A percentile compares a stretch with the other conserved stretches of the same genome.
phyloP scores from a whole-genome alignment of 2,888 invertebrate genomes.

The Erebia ligea region DNA sequence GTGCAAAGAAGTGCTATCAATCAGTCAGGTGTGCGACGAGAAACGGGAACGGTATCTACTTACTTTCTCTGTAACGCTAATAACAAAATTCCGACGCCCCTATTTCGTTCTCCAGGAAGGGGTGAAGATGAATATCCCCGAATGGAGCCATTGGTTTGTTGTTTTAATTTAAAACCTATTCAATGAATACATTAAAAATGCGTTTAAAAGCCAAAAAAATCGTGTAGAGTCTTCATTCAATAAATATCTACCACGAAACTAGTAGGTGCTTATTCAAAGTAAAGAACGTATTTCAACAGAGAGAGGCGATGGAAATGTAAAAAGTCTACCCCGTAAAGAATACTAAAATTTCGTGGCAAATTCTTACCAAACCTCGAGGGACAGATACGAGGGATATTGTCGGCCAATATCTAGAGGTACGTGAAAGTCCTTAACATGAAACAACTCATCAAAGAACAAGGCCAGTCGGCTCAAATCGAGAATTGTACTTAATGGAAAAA shows the following conservation, averaged over 20 bases:
- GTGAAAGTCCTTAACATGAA: no score
- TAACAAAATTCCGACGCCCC: conserved; percentile 81
- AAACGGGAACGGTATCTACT: conserved; percentile 70
- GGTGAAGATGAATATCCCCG: conserved; percentile 78
- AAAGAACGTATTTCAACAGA: not conserved
- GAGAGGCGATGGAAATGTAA: not conserved
- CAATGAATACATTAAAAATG: not conserved
- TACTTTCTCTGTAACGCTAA: conserved; percentile 78
- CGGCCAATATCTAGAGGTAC: no score
- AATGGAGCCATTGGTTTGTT: conserved; percentile 50
- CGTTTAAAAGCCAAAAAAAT: no score
- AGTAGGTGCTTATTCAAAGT: no score
- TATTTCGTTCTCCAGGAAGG: conserved; percentile 77
- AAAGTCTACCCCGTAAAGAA: not conserved
- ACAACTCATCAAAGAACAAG: no score
- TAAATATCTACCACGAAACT: no score
- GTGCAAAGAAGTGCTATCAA: conserved; percentile 83
- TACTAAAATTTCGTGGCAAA: no score
- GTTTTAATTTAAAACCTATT: conserved; percentile 41
- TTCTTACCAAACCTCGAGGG: no score
- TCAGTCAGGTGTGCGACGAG: conserved; percentile 81
- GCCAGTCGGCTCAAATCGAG: no score
- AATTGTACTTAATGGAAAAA: no score
- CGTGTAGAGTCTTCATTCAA: no score
- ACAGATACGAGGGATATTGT: no score